phyloP scores from a whole-genome alignment of 2,113 vertebrate species.

The Mandrillus leucophaeus region DNA sequence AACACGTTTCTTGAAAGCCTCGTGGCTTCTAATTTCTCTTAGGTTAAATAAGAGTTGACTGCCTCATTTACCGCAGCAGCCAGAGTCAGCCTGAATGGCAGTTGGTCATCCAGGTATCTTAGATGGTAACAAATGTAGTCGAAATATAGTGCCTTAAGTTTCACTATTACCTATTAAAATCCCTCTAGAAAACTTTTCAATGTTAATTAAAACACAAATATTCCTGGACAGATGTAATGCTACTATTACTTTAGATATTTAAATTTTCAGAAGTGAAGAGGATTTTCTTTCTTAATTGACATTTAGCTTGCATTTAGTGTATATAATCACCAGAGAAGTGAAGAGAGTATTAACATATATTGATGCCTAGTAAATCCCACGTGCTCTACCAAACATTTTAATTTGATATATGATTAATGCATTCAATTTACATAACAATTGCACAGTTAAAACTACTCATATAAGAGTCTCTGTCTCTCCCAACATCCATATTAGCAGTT shows the following conservation, averaged over 20 bases:
- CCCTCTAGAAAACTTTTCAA: conserved; percentile 69
- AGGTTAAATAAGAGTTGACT: conserved; percentile 23
- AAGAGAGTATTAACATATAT: not conserved
- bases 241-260: not conserved
- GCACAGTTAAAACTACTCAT: not conserved
- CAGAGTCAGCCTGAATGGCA: not conserved
- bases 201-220: conserved; percentile 20
- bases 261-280: not conserved
- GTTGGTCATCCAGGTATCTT: not conserved
- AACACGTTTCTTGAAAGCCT: conserved; percentile 11
- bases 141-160: not conserved
- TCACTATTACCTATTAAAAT: conserved; percentile 1
- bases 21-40: conserved; percentile 33
- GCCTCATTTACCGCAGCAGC: not conserved
- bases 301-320: not conserved
- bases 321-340: not conserved
- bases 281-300: not conserved
- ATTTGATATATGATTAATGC: not conserved
- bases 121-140: not conserved
- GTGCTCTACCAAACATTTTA: not conserved
- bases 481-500: not conserved
- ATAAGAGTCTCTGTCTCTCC: not conserved
- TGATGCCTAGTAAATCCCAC: not conserved
- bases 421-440: not conserved
- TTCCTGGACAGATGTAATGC: not conserved